Base-by-base conservation (phyloP, 2,113 vertebrate species). In the Nettapus auritus region DNA sequence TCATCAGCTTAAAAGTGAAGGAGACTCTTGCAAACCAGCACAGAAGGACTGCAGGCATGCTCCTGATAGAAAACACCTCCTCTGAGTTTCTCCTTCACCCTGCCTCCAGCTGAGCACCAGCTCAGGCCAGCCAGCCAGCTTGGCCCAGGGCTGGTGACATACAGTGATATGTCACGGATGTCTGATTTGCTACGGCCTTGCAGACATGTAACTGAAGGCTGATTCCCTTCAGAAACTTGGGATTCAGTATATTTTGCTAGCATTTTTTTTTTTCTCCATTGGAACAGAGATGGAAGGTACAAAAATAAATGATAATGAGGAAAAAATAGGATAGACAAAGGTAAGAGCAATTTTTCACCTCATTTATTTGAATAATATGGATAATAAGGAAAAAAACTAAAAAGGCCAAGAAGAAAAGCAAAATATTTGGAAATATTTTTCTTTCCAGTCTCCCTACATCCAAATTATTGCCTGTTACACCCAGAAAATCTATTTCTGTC, bases 41-140 rank as follows among this genome's bases (percentile, higher is more conserved):
- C 14, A 42, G 62, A 82, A n/a, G 13, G 52, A 46, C 6, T 10
- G 13, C 9, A 34, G 8, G 33, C 11, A 11, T 0, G 0, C 18
- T 59, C 63, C 76, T 60, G 60, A 70, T 38, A 44, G 53, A 34
- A 17, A 8, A 11, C n/a, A 26, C 26, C 6, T 20, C 26, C n/a
- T 76, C 33, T 2, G 4, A 33, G 17, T 13, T 0, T 0, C n/a
- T 71, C 20, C 62, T 60, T 75, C 6, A 3, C 28, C 6, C 29
- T n/a, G 23, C 26, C 50, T 57, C 17, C 3, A 2, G 4, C 0
- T 11, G 25, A 73, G 42, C 26, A 56, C 36, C 42, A 85, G 26
- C 48, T 48, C 48, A 46, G 12, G 13, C 64, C 1, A 0, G 9
- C 13, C 1, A 2, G n/a, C 46, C n/a, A 11, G 29, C 44, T n/a